phyloP scores from a whole-genome alignment of 2,113 vertebrate species.

The Platycercus adscitus region DNA sequence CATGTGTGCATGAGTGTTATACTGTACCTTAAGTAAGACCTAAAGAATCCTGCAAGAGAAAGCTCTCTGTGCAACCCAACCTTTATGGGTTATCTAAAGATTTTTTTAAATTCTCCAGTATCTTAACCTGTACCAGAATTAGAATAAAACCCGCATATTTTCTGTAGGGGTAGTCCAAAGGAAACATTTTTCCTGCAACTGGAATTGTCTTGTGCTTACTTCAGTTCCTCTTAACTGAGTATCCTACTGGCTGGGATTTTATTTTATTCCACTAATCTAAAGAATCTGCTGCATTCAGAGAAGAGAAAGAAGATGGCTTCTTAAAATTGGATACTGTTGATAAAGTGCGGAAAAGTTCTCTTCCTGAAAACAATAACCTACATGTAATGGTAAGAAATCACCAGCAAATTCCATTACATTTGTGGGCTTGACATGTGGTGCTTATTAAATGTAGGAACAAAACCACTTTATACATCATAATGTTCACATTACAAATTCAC shows the following conservation, averaged over 20 bases:
- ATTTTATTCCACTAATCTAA: conserved; percentile 64
- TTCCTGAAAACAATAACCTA: conserved; percentile 77
- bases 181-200: neutral
- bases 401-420: conserved; percentile 79
- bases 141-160: neutral
- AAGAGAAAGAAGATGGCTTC: conserved; percentile 26
- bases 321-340: conserved; percentile 72
- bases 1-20: neutral
- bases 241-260: conserved; percentile 6
- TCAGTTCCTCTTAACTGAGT: conserved; percentile 23
- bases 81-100: neutral
- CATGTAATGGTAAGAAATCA: conserved; percentile 81
- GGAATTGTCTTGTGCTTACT: neutral
- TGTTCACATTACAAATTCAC: conserved; percentile 84
- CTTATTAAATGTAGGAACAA: conserved; percentile 93
- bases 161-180: neutral
- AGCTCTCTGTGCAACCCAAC: neutral
- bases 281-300: conserved; percentile 13
- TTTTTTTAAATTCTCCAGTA: neutral
- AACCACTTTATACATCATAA: conserved; percentile 88
- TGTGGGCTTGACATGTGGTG: conserved; percentile 82
- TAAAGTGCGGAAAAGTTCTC: conserved; percentile 66
- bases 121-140: neutral
- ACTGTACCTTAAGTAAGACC: neutral
- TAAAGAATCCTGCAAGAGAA: neutral